A percentile compares a stretch with the other conserved stretches of the same genome.
phyloP scores from a whole-genome alignment of 2,113 vertebrate species.

The Rhombomys opimus region DNA sequence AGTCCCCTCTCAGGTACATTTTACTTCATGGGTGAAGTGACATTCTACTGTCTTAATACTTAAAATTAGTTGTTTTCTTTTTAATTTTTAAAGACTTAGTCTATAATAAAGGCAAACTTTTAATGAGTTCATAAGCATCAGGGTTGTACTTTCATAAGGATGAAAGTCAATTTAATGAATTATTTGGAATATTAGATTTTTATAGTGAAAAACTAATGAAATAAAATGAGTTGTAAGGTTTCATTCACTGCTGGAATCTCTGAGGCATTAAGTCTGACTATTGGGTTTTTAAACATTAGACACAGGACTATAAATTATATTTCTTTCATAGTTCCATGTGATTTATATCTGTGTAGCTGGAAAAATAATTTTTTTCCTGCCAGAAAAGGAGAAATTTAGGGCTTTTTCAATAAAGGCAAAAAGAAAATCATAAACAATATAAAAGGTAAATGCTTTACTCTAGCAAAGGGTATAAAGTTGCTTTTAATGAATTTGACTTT shows the following conservation, averaged over 20 bases:
- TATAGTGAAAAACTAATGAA: conserved; percentile 54
- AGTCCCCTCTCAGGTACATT: not conserved
- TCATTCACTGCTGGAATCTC: conserved; percentile 34
- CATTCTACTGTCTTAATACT: not conserved
- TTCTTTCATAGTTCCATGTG: conserved; percentile 30
- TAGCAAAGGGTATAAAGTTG: conserved; percentile 77
- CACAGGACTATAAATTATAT: not conserved
- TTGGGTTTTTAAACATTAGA: conserved; percentile 51
- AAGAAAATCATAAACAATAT: conserved; percentile 58
- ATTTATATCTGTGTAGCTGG: conserved; percentile 52
- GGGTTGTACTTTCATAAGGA: conserved; percentile 6
- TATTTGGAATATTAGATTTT: conserved; percentile 59
- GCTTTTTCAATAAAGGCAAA: conserved; percentile 71
- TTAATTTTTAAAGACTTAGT: conserved; percentile 20
- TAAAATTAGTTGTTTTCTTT: conserved; percentile 4
- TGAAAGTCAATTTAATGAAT: conserved; percentile 48
- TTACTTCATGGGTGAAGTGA: conserved; percentile 40
- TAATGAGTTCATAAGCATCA: not conserved
- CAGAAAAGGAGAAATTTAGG: conserved; percentile 43
- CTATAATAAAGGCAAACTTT: conserved; percentile 27
- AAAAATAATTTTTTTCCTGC: conserved; percentile 33
- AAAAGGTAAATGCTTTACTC: conserved; percentile 67
- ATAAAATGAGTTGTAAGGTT: conserved; percentile 17
- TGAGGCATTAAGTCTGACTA: conserved; percentile 20
- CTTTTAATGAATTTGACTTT: conserved; percentile 83